phyloP scores from a whole-genome alignment of 2,113 vertebrate genomes.

The Synodontis membranacea region DNA sequence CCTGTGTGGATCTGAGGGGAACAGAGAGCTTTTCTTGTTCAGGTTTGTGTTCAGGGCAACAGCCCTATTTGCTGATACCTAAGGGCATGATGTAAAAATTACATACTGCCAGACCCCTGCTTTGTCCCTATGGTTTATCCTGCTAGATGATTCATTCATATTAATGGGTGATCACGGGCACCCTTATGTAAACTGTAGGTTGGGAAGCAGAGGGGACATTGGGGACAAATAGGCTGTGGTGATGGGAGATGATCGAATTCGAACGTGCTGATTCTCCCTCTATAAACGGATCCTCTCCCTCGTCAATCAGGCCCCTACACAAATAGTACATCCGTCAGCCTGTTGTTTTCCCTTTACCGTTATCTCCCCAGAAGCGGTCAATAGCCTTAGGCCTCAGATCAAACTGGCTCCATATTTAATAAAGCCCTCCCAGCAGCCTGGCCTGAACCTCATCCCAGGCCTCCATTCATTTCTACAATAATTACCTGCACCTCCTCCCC shows the following conservation, averaged over 20 bases:
- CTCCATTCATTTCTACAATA: constrained; percentile 62
- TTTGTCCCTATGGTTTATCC: constrained; percentile 14
- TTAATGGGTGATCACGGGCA: constrained; percentile 3
- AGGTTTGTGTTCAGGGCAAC: constrained; percentile 13
- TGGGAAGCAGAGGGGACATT: constrained; percentile 21
- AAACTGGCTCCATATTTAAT: constrained; percentile 65
- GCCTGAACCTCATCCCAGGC: constrained; percentile 51
- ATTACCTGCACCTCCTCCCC: constrained; percentile 58
- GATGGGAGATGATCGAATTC: constrained; percentile 52
- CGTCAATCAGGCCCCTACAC: constrained; percentile 54
- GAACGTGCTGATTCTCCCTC: constrained; percentile 46
- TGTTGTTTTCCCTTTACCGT: constrained; percentile 56
- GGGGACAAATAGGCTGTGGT: background rate
- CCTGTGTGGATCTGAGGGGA: constrained; percentile 34
- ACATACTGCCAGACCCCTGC: constrained; percentile 1
- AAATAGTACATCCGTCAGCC: constrained; percentile 62
- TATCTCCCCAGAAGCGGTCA: constrained; percentile 56
- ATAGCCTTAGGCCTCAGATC: constrained; percentile 58
- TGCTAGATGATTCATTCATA: constrained; percentile 1
- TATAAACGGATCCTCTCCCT: constrained; percentile 52
- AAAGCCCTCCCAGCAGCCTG: constrained; percentile 54
- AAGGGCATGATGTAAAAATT: background rate
- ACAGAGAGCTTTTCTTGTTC: constrained; percentile 21
- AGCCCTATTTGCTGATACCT: constrained; percentile 8
- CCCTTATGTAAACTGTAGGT: constrained; percentile 28